Base-by-base conservation (phyloP, 2,888 invertebrate genomes). In the Horisme vitalbata region DNA sequence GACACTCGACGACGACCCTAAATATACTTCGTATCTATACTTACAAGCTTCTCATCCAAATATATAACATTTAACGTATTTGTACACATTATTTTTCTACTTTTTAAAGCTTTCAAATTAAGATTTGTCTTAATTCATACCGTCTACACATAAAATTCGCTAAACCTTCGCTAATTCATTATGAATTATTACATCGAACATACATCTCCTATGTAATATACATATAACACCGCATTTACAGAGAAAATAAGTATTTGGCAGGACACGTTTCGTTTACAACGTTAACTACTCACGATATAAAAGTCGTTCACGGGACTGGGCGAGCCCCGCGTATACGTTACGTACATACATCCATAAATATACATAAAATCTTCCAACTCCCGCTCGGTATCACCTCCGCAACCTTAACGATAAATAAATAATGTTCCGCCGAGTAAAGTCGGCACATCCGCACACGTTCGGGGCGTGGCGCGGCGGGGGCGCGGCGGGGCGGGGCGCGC, bases 21-120 rank as follows among this genome's bases (percentile, higher is more conserved):
- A 41, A 46, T 33, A 53, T 48, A 53, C 59, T 59, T 51, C 60
- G 57, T 60, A 63, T 57, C 55, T 58, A 57, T 54, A 58, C 59
- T 58, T 61, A 63, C 54, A 65, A 64, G 61, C 59, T 57, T 61
- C 58, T 57, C 55, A 54, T 65, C 56, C 59, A 63, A 62, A 65
- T 61, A 65, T 62, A 60, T 62, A 63, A 63, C 66, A 63, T 65
- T 68, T 65, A 67, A 47, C 63, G 55, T 63, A 67, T 75, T 77
- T 79, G 80, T 81, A 83, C 83, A 81, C 67, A 71, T 75, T 76
- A 75, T 68, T 63, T 67, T 64, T 70, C 77, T 69, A 71, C 76
- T 75, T 73, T 70, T 85, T 85, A 86, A 85, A 84, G 85, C 85
- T 85, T 78, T 83, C 79, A 79, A 79, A 83, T 80, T 80, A 76